Conservation (phyloP, 2,113 vertebrate genomes). For the Illadopsis cleaveri region DNA sequence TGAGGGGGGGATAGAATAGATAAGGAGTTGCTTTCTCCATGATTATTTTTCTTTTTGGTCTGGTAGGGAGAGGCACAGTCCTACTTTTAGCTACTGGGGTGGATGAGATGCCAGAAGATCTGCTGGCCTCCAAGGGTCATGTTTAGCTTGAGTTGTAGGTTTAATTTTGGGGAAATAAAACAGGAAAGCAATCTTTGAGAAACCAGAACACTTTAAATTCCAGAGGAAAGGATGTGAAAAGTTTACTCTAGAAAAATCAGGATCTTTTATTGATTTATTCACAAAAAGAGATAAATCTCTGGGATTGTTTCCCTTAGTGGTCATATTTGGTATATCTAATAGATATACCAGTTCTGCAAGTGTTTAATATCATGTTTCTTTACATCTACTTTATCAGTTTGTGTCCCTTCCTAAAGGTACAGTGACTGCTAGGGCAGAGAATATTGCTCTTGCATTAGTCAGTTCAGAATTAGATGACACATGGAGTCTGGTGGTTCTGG, state of each 20-base stretch:
- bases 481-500: background rate
- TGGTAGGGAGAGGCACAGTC: background rate
- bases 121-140: background rate
- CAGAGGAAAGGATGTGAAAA: background rate
- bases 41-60: background rate
- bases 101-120: background rate
- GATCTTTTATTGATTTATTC: background rate
- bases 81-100: background rate
- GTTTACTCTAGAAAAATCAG: background rate
- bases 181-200: background rate
- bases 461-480: background rate
- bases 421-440: background rate
- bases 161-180: background rate
- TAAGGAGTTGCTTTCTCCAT: background rate
- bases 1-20: background rate
- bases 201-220: background rate
- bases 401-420: background rate
- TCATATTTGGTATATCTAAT: background rate
- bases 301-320: background rate
- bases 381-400: background rate
- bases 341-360: background rate
- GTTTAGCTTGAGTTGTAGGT: background rate
- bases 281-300: background rate
- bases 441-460: background rate
- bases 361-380: background rate